A percentile compares a stretch with the other conserved stretches of the same genome.
These are phyloP conservation scores for Eupsilia transversa DNA, from an alignment of 2,888 invertebrate genomes.

Conservation along the genomic window DNA sequence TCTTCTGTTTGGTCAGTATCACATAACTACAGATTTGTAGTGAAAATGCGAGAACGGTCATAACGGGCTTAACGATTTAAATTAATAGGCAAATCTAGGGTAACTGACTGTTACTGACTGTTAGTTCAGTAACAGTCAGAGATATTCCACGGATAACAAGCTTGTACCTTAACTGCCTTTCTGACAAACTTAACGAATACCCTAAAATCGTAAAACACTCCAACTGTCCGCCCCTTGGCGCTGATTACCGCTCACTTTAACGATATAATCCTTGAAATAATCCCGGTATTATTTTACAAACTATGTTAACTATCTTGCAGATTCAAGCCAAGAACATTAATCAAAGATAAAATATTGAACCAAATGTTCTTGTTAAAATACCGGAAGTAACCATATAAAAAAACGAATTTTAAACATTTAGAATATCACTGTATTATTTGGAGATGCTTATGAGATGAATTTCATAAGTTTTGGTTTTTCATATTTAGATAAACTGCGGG, in stretches of 20 bases:
- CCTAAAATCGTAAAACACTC: slow-evolving; percentile 52
- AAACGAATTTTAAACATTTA: not conserved
- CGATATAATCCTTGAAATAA: slow-evolving; percentile 55
- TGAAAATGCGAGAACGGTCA: slow-evolving; percentile 11
- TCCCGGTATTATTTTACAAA: slow-evolving; percentile 31
- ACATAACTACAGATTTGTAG: slow-evolving; percentile 26
- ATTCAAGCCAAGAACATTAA: slow-evolving; percentile 2
- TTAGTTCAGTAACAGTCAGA: slow-evolving; percentile 24
- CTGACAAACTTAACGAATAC: slow-evolving; percentile 51
- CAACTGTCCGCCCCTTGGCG: slow-evolving; percentile 47
- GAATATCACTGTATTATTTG: not conserved
- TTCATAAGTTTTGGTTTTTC: slow-evolving; percentile 35
- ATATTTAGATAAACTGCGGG: slow-evolving; percentile 49
- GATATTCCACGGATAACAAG: slow-evolving; percentile 35
- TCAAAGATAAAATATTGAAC: not conserved
- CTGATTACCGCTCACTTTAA: slow-evolving; percentile 54
- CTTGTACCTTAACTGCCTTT: slow-evolving; percentile 38
- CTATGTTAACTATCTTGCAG: slow-evolving; percentile 28
- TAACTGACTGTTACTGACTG: slow-evolving; percentile 35
- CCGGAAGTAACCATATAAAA: not conserved
- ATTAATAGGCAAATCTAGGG: slow-evolving; percentile 9
- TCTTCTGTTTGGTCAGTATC: slow-evolving; percentile 32
- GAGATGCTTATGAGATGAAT: slow-evolving; percentile 11
- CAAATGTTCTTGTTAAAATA: not conserved
- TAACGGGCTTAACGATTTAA: slow-evolving; percentile 15